These are phyloP conservation scores for Sarcophaga caerulescens DNA, from an alignment of 2,888 invertebrate genomes.

Conservation along the genomic window DNA sequence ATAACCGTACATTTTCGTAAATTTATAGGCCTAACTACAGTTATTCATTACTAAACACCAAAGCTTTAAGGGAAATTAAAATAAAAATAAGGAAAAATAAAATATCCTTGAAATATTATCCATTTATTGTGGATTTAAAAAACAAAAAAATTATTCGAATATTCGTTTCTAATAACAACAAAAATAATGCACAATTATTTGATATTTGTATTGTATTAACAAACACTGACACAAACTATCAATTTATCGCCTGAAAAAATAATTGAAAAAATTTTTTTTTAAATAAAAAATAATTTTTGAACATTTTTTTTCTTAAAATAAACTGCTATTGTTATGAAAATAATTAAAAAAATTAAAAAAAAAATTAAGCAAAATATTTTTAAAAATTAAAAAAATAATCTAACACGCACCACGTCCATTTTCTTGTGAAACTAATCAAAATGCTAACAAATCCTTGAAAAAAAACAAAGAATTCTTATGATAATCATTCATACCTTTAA, in stretches of 20 bases:
- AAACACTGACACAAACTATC: not conserved
- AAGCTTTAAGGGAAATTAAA: constrained; percentile 46
- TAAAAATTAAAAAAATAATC: constrained; percentile 1
- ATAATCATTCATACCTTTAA: constrained; percentile 59
- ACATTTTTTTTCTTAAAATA: constrained; percentile 42
- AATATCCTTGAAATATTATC: constrained; percentile 17
- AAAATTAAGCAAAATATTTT: not conserved
- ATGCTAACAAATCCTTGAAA: constrained; percentile 44
- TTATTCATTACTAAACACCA: not conserved
- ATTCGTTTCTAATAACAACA: constrained; percentile 17
- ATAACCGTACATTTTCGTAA: constrained; percentile 9
- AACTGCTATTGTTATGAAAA: constrained; percentile 35
- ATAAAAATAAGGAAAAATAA: constrained; percentile 9
- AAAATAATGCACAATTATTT: constrained; percentile 47
- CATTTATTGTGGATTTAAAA: constrained; percentile 55
- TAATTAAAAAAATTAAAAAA: not conserved
- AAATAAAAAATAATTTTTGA: constrained; percentile 10
- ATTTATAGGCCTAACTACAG: not conserved
- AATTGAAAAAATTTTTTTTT: constrained; percentile 25
- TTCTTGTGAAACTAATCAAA: constrained; percentile 48
- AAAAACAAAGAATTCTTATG: constrained; percentile 60
- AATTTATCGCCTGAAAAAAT: constrained; percentile 14
- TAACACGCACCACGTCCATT: constrained; percentile 56
- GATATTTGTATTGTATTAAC: constrained; percentile 29
- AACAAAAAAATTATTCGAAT: constrained; percentile 36